A percentile compares a stretch with the other conserved stretches of the same genome.
These are phyloP conservation scores for Didymodactylos carnosus DNA, from an alignment of 2,888 invertebrate genomes.

Conservation along the genomic window DNA sequence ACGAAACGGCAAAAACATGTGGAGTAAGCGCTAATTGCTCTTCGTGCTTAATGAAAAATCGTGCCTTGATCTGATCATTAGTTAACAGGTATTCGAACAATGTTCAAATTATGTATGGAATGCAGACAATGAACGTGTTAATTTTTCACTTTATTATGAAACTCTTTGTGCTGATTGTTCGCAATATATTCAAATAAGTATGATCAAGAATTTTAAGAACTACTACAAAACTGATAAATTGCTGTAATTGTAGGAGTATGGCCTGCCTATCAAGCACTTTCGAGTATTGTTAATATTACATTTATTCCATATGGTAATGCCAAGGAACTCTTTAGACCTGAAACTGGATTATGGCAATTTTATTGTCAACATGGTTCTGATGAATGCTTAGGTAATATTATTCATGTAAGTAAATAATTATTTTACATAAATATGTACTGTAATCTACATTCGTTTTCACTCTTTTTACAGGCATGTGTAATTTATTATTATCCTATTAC, in stretches of 20 bases:
- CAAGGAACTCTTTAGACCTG: slow-evolving; percentile 5
- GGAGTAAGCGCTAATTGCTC: not conserved
- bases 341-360: slow-evolving; percentile 18
- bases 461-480: not conserved
- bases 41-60: too few relatives aligned
- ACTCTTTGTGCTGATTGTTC: slow-evolving; percentile 28
- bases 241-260: slow-evolving; percentile 21
- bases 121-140: slow-evolving; percentile 17
- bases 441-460: not conserved
- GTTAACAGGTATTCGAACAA: not conserved
- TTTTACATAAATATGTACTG: slow-evolving; percentile 16
- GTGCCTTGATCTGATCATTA: too few relatives aligned
- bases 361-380: slow-evolving; percentile 30
- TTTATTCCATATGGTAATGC: slow-evolving; percentile 27
- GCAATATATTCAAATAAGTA: slow-evolving; percentile 24
- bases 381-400: slow-evolving; percentile 29
- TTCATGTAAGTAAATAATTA: slow-evolving; percentile 27
- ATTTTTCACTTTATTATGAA: slow-evolving; percentile 28
- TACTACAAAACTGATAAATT: too few relatives aligned
- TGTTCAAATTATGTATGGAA: not conserved
- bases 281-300: slow-evolving; percentile 24
- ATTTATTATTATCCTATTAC: not conserved
- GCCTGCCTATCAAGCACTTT: slow-evolving; percentile 20
- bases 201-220: too few relatives aligned
- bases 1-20: not conserved